A percentile compares a stretch with the other conserved stretches of the same genome.
Evolutionary conservation across 2,797 vertebrate genomes (phyloP).

Genomic region (Rhinatrema bivittatum): DNA sequence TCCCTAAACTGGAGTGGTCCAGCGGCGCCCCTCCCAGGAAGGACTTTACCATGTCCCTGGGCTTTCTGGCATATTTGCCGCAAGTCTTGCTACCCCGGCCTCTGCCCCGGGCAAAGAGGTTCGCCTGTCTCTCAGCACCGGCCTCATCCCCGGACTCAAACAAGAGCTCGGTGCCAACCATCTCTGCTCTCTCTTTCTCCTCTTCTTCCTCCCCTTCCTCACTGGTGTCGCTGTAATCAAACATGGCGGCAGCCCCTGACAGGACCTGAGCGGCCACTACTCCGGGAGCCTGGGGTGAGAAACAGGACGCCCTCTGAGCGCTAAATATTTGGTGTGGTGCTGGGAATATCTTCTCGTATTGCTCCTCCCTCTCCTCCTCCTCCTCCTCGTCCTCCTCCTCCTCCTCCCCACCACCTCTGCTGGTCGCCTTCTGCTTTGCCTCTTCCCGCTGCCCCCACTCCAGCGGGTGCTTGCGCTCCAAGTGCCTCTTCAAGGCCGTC

Average conservation of each 20-base stretch:
- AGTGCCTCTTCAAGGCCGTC: neutral
- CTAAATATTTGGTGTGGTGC: neutral
- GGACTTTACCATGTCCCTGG: neutral
- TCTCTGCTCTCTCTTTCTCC: neutral
- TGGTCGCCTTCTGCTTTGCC: conserved; percentile 33
- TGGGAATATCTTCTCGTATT: neutral
- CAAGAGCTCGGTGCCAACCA: neutral
- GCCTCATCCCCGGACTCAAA: neutral
- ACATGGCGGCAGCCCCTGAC: neutral
- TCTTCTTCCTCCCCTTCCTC: neutral
- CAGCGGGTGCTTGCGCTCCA: conserved; percentile 1
- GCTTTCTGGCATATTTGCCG: neutral
- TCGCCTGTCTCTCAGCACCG: neutral
- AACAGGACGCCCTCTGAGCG: neutral
- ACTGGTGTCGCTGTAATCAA: neutral
- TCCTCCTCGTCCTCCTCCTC: conserved; percentile 40
- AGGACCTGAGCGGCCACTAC: neutral
- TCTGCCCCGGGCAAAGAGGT: conserved; percentile 8
- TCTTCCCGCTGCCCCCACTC: conserved; percentile 10
- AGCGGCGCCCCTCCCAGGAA: neutral
- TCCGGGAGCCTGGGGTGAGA: neutral
- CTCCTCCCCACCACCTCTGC: conserved; percentile 40
- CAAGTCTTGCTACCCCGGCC: conserved; percentile 15
- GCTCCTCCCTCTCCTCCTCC: conserved; percentile 40
- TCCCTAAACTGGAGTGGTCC: neutral